Evolutionary conservation across 2,113 vertebrate species (phyloP).

Genomic region (Prionailurus viverrinus): DNA sequence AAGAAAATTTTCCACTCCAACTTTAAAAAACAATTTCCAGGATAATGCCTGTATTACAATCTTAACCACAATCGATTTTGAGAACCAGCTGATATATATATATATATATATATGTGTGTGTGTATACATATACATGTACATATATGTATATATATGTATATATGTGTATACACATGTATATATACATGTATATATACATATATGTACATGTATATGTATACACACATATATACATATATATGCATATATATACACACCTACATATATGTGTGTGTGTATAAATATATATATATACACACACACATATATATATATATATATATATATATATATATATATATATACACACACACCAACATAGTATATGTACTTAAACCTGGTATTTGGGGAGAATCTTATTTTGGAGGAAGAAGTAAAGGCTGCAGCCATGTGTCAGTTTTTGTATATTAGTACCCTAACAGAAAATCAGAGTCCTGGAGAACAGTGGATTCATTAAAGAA

Average conservation of each 20-base stretch:
- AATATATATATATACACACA: too few species aligned
- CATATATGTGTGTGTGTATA: too few species aligned
- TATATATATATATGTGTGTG: too few species aligned
- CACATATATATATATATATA: rapidly evolving
- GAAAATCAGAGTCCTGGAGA: neutral
- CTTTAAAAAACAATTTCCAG: constrained; percentile 43
- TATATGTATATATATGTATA: too few species aligned
- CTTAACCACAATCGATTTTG: constrained; percentile 31
- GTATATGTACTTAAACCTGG: constrained; percentile 31
- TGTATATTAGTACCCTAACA: constrained; percentile 31
- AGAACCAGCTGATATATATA: constrained; percentile 22
- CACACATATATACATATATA: too few species aligned
- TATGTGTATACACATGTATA: too few species aligned
- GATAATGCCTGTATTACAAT: constrained; percentile 20
- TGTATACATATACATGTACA: too few species aligned
- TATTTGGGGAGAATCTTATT: constrained; percentile 8
- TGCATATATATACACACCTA: too few species aligned
- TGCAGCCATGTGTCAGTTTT: constrained; percentile 47
- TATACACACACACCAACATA: neutral
- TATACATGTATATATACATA: too few species aligned
- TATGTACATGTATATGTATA: too few species aligned
- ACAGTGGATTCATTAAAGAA: constrained; percentile 4
- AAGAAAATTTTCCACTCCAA: constrained; percentile 1
- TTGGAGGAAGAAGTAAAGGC: constrained; percentile 33
- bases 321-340: neutral